These are phyloP conservation scores for Enteromius treurensis DNA, from an alignment of 2,797 vertebrate genomes.

Conservation along the genomic window DNA sequence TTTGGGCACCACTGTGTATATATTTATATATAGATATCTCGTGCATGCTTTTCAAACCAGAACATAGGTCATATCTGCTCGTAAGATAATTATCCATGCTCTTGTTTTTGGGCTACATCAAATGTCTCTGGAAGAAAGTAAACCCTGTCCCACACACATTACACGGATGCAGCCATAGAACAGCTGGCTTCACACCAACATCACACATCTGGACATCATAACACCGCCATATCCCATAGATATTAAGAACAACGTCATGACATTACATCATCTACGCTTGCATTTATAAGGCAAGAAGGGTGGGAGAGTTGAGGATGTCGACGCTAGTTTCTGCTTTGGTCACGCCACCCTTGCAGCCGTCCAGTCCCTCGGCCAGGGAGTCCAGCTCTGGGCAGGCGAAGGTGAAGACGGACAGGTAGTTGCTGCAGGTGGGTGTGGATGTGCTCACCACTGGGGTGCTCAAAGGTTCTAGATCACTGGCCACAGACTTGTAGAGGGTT, in stretches of 20 bases:
- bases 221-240: slow-evolving; percentile 66
- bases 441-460: slow-evolving; percentile 92
- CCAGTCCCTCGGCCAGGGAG: slow-evolving; percentile 86
- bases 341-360: slow-evolving; percentile 85
- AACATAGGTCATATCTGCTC: slow-evolving; percentile 79
- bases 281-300: slow-evolving; percentile 90
- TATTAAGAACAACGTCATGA: slow-evolving; percentile 59
- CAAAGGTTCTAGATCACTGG: slow-evolving; percentile 91
- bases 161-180: slow-evolving; percentile 66
- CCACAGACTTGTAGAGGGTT: slow-evolving; percentile 87
- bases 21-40: slow-evolving; percentile 68
- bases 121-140: slow-evolving; percentile 83
- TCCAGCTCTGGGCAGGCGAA: slow-evolving; percentile 95
- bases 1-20: slow-evolving; percentile 43
- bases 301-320: slow-evolving; percentile 96
- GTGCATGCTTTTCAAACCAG: slow-evolving; percentile 91
- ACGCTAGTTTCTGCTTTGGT: slow-evolving; percentile 89
- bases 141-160: slow-evolving; percentile 67
- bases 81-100: slow-evolving; percentile 90
- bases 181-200: slow-evolving; percentile 67
- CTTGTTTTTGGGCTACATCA: slow-evolving; percentile 86
- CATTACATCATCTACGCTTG: slow-evolving; percentile 63
- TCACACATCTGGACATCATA: slow-evolving; percentile 65
- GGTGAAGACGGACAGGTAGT: slow-evolving; percentile 93
- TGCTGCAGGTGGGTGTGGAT: slow-evolving; percentile 92